These are phyloP conservation scores for Danio kyathit DNA, from an alignment of 2,797 vertebrate genomes.

Conservation along the genomic window DNA sequence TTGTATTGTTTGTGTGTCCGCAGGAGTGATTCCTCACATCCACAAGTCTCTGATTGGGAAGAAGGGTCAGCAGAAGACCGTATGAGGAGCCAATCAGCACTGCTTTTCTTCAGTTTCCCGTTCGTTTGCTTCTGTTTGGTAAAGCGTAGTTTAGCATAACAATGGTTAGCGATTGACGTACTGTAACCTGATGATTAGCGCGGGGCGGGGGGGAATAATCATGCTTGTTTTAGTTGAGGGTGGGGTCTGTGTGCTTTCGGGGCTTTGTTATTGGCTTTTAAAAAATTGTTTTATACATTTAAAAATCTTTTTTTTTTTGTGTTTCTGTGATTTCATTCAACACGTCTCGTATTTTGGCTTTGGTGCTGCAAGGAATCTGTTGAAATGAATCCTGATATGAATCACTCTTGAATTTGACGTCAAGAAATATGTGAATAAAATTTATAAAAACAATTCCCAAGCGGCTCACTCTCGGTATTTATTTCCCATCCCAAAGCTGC, in stretches of 20 bases:
- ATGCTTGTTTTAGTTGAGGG: constrained; percentile 27
- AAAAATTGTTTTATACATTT: constrained; percentile 83
- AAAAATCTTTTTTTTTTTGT: constrained; percentile 75
- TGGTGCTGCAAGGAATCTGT: not conserved
- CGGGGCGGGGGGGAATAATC: not conserved
- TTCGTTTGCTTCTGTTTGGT: constrained; percentile 69
- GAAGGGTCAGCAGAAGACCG: constrained; percentile 98
- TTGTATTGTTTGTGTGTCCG: not conserved
- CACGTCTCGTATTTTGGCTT: not conserved
- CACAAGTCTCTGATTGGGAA: constrained; percentile 98
- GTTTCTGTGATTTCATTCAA: constrained; percentile 43
- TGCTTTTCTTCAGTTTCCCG: constrained; percentile 53
- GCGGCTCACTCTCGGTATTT: not conserved
- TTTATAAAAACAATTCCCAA: not conserved
- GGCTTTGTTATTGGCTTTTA: constrained; percentile 73
- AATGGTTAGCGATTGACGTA: constrained; percentile 50
- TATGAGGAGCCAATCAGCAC: constrained; percentile 71
- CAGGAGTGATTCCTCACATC: constrained; percentile 97
- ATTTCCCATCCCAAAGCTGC: no score
- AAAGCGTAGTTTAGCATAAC: constrained; percentile 58
- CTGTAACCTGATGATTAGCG: constrained; percentile 33
- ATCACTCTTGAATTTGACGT: not conserved
- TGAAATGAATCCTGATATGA: not conserved
- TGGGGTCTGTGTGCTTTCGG: not conserved
- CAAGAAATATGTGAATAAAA: not conserved